A percentile compares a stretch with the other conserved stretches of the same genome.
Evolutionary conservation across 2,113 vertebrate genomes (phyloP).

Genomic region (Cygnus atratus): DNA sequence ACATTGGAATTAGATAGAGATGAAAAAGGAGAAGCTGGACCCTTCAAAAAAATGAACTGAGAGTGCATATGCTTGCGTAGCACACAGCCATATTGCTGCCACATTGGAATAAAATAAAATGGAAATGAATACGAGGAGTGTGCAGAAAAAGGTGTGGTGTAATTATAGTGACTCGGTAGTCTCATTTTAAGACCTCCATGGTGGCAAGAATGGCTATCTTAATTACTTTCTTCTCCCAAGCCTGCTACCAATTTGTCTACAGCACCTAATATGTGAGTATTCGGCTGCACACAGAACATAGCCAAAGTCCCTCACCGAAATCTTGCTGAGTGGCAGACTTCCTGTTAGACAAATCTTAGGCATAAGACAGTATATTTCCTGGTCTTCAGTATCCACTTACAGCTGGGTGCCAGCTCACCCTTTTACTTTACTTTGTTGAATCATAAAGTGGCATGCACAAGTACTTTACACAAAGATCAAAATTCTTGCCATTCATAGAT

Average conservation of each 20-base stretch:
- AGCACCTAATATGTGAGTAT: background rate
- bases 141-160: background rate
- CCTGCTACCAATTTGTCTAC: background rate
- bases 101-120: background rate
- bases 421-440: background rate
- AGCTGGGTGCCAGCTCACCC: background rate
- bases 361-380: background rate
- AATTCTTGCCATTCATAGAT: background rate
- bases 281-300: background rate
- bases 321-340: background rate
- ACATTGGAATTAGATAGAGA: background rate
- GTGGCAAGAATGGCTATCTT: background rate
- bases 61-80: background rate
- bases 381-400: background rate
- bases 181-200: background rate
- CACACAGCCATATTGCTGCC: too few relatives aligned
- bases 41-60: background rate
- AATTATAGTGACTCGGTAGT: background rate
- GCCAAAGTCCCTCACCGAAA: background rate
- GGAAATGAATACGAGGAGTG: accelerated
- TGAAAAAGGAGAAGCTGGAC: background rate
- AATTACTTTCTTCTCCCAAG: background rate
- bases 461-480: background rate
- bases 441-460: background rate
- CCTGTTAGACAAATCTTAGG: background rate